Evolutionary conservation across 1,140 invertebrate species (phyloP).

Genomic region (Drosophila tsacasi): DNA sequence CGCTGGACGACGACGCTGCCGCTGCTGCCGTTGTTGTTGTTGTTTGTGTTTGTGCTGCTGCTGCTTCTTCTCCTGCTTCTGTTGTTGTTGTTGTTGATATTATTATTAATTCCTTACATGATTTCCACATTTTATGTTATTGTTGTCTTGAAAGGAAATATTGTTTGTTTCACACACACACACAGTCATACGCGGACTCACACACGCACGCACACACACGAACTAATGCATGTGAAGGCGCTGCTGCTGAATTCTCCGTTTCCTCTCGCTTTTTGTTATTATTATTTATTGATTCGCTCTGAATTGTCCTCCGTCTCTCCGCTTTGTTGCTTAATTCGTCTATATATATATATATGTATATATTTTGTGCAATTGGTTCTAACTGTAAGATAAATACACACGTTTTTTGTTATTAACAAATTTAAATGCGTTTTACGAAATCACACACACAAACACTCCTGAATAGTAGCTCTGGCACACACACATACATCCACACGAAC

Average conservation of each 20-base stretch:
- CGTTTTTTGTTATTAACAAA: constrained; percentile 39
- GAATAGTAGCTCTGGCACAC: constrained; percentile 7
- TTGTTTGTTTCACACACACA: constrained; percentile 32
- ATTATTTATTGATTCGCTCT: constrained; percentile 53
- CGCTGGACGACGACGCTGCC: constrained; percentile 40
- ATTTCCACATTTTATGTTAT: constrained; percentile 57
- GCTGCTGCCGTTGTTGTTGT: constrained; percentile 32
- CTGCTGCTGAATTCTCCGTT: constrained; percentile 30
- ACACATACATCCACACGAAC: constrained; percentile 30
- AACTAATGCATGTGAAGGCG: constrained; percentile 27
- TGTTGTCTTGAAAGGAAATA: constrained; percentile 22
- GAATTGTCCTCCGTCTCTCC: constrained; percentile 19
- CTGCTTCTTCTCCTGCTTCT: constrained; percentile 12
- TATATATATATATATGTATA: constrained; percentile 12
- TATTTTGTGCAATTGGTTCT: constrained; percentile 65
- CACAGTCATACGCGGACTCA: constrained; percentile 5
- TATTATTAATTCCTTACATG: constrained; percentile 29
- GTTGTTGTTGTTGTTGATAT: constrained; percentile 23
- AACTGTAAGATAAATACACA: constrained; percentile 46
- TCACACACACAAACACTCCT: constrained; percentile 29
- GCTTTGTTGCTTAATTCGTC: constrained; percentile 36
- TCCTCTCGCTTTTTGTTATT: constrained; percentile 38
- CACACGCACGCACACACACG: constrained; percentile 19
- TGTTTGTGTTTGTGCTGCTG: constrained; percentile 28
- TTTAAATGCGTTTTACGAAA: constrained; percentile 77